Percentiles rank a stretch among this genome's conserved stretches.
Conservation (phyloP, 2,888 invertebrate species). For the Deroplatys truncata region DNA sequence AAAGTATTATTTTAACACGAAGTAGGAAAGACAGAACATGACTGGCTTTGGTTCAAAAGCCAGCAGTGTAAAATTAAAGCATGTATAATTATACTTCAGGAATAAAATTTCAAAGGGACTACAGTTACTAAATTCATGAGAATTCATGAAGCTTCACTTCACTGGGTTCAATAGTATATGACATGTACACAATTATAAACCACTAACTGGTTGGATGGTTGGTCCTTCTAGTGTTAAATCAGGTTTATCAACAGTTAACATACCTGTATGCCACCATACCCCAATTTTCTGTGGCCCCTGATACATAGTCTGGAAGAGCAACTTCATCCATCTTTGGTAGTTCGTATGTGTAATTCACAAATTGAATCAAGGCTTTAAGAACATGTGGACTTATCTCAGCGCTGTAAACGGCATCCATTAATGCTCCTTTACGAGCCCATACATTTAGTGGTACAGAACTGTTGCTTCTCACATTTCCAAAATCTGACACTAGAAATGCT, state of each 20-base stretch:
- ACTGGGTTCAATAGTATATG: too few relatives aligned
- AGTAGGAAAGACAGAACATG: too few relatives aligned
- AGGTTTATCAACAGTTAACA: background rate
- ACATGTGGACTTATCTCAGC: slow-evolving; percentile 44
- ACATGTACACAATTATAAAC: too few relatives aligned
- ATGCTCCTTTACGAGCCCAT: slow-evolving; percentile 17
- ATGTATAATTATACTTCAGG: too few relatives aligned
- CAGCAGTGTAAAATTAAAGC: too few relatives aligned
- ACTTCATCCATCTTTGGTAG: slow-evolving; percentile 49
- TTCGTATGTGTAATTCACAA: slow-evolving; percentile 44
- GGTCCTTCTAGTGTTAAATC: too few relatives aligned
- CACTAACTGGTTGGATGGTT: too few relatives aligned
- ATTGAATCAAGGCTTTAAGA: slow-evolving; percentile 38
- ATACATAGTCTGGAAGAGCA: slow-evolving; percentile 36
- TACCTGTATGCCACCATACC: slow-evolving; percentile 72
- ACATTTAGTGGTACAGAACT: background rate
- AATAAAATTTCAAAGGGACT: too few relatives aligned
- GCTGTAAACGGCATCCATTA: slow-evolving; percentile 44
- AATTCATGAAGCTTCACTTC: too few relatives aligned
- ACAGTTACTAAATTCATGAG: too few relatives aligned
- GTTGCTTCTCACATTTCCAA: background rate
- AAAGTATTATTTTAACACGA: too few relatives aligned
- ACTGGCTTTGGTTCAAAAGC: too few relatives aligned
- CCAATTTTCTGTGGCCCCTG: slow-evolving; percentile 65
- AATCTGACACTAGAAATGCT: slow-evolving; percentile 43